phyloP scores from a whole-genome alignment of 1,140 invertebrate genomes.

The Parapsyche elsis region DNA sequence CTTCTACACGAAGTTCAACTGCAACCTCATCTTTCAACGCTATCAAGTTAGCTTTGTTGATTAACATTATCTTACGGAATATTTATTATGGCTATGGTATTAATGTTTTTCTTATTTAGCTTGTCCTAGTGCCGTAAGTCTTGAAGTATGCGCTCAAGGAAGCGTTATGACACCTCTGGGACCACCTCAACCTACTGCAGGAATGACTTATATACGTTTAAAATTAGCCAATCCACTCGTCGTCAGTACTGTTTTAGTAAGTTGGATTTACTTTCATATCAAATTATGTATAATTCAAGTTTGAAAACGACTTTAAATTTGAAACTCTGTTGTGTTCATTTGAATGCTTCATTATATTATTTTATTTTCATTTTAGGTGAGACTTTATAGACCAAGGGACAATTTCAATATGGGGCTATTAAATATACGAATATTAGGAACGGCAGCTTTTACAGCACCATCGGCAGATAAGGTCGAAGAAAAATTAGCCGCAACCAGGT shows the following conservation, averaged over 20 bases:
- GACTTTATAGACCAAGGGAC: slow-evolving; percentile 85
- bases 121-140: slow-evolving; percentile 88
- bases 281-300: no score
- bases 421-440: slow-evolving; percentile 86
- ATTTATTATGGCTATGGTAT: not conserved
- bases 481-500: slow-evolving; percentile 51
- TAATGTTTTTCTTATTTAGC: slow-evolving; percentile 65
- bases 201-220: slow-evolving; percentile 86
- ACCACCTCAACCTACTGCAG: slow-evolving; percentile 78
- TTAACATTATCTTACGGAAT: not conserved
- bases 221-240: slow-evolving; percentile 85
- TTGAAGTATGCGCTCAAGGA: slow-evolving; percentile 77
- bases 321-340: slow-evolving; percentile 8
- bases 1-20: slow-evolving; percentile 89
- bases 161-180: slow-evolving; percentile 69
- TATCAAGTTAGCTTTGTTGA: slow-evolving; percentile 71
- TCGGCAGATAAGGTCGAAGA: slow-evolving; percentile 48
- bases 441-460: slow-evolving; percentile 69
- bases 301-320: no score
- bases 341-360: not conserved
- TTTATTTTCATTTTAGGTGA: slow-evolving; percentile 61
- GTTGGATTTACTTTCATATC: not conserved
- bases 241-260: slow-evolving; percentile 69
- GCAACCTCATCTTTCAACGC: slow-evolving; percentile 85
- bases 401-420: slow-evolving; percentile 88